Evolutionary conservation across 2,797 vertebrate species (phyloP), one percentile per base, ranked within the genome.

Genomic region (Microctenopoma steveboyesi): DNA sequence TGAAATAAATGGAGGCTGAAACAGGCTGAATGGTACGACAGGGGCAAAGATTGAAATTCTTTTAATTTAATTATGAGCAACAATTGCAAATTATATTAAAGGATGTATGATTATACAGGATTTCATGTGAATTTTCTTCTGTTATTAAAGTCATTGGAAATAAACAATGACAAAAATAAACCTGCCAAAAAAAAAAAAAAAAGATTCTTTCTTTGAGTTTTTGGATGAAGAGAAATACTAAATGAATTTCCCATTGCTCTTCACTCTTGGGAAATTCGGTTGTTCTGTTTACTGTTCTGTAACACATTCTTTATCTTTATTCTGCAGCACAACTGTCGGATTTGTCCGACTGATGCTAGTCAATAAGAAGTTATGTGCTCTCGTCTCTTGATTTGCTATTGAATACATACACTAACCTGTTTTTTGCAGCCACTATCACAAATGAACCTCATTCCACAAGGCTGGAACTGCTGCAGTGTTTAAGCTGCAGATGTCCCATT

Each of bases 21-120:
- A 22, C 71, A 58, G 74, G 58, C 9, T 2, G 42, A 27, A 35
- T 51, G 30, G 45, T 48, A 55, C 18, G 47, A 33, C 11, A n/a
- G 14, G 46, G 9, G n/a, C 15, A 52, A 25, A 33, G 51, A 33
- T 33, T 6, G 5, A 1, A 33, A 78, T 69, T 42, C 37, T 33
- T 64, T 71, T 60, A 27, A 79, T 79, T 85, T 65, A 2, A 71
- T 76, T 78, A 67, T 3, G 16, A 76, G 37, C 15, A 51, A 64
- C 46, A 67, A 53, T 1, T 27, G 22, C 39, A 42, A 42, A 42
- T 10, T 10, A 11, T 11, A 12, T 12, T 39, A 11, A 33, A 33
- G 30, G 30, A 33, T 33, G 4, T 33, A 33, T 33, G 5, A 33
- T 33, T 6, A 33, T 33, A 33, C 30, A 33, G 30, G 30, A 33